Conservation (phyloP, 2,113 vertebrate species). For the Indicator indicator region DNA sequence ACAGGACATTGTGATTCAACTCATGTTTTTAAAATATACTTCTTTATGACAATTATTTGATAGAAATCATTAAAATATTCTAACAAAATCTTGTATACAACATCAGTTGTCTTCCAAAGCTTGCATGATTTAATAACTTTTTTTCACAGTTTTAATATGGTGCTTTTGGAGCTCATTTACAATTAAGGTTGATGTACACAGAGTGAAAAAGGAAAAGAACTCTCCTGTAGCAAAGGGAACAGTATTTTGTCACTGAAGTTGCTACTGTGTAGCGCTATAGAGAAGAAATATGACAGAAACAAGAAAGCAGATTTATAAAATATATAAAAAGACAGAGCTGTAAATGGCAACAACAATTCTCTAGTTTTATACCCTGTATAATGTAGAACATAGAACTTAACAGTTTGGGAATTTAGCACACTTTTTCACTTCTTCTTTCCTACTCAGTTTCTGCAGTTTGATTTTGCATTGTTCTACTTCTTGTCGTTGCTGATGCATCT, state of each 20-base stretch:
- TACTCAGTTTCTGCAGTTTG: background rate
- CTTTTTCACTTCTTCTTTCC: background rate
- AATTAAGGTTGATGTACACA: background rate
- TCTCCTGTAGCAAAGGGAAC: background rate
- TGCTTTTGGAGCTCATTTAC: background rate
- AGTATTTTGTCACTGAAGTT: background rate
- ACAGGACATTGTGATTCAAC: background rate
- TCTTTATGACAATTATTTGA: background rate
- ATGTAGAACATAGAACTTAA: background rate
- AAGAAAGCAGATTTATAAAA: too few relatives aligned
- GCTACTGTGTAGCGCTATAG: too few relatives aligned
- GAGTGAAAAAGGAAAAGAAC: background rate
- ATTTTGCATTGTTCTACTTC: background rate
- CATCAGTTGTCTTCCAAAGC: background rate
- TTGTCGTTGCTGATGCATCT: background rate
- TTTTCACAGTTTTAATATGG: too few relatives aligned
- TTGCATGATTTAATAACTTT: background rate
- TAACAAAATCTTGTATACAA: background rate
- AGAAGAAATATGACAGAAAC: too few relatives aligned
- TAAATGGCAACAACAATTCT: background rate
- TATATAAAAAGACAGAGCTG: background rate
- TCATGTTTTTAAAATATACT: too few relatives aligned
- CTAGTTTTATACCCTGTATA: background rate
- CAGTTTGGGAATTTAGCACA: background rate
- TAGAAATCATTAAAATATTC: background rate